Percentiles rank a stretch among this genome's conserved stretches.
Evolutionary conservation across 2,888 invertebrate genomes (phyloP).

Genomic region (Leptinotarsa tumamoca): DNA sequence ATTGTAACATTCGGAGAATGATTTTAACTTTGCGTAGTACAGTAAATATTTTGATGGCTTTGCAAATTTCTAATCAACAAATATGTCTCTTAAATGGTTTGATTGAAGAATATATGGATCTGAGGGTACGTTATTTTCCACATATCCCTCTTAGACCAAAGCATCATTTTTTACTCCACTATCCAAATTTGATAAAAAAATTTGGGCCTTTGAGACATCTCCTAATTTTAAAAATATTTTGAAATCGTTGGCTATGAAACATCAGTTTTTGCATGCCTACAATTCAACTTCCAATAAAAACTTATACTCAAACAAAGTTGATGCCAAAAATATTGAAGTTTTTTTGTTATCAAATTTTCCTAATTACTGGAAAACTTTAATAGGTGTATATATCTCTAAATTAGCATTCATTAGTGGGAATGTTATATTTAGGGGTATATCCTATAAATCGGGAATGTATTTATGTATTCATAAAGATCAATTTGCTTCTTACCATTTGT

Average conservation of each 20-base stretch:
- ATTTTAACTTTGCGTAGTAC: no score
- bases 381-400: not conserved
- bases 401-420: not conserved
- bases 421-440: not conserved
- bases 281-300: not conserved
- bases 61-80: no score
- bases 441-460: not conserved
- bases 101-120: not conserved
- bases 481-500: not conserved
- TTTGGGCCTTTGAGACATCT: conserved; percentile 16
- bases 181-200: conserved; percentile 18
- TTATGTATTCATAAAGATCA: not conserved
- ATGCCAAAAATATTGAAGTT: no score
- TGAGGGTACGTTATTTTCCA: not conserved
- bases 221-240: conserved; percentile 14
- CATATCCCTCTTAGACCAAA: conserved; percentile 3
- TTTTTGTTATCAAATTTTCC: no score
- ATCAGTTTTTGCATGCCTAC: not conserved
- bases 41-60: no score
- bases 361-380: no score
- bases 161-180: conserved; percentile 27
- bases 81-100: not conserved
- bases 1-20: no score
- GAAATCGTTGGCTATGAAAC: not conserved
- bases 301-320: not conserved